Evolutionary conservation across 2,113 vertebrate genomes (phyloP), one percentile per base, ranked within the genome.

Genomic region (Eleginops maclovinus): DNA sequence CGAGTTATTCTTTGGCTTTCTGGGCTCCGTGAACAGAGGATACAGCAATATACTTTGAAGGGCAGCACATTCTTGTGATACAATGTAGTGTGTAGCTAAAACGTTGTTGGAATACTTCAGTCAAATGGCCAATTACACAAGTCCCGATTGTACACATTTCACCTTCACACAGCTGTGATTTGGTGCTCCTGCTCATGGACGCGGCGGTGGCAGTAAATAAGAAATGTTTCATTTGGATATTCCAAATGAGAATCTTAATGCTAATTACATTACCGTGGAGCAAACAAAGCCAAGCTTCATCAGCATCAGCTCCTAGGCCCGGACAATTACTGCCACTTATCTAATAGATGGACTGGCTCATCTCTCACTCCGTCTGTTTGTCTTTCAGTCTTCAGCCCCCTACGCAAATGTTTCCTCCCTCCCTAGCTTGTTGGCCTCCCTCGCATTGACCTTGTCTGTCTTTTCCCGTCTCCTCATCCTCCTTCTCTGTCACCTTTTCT

Each of bases 191-290:
- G 61, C 51, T 78, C 67, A 40, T 31, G 47, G 60, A 67, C 67
- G 26, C 13, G 1, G 36, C 53, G 64, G 60, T 13, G 1, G 36
- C 53, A 67, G 60, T 74, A 86, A 84, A 81, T 73, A 76, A 82
- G 68, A 82, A 64, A 75, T 24, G 76, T 28, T 71, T 77, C 11
- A 24, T 61, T 47, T 64, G 41, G 43, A 81, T 75, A n/a, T 59
- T 8, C 10, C 31, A 24, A 40, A 77, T 70, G 49, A 60, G 46
- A 40, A 31, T 61, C 47, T 53, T 60, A 44, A 74, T 36, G 56
- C 51, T 86, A 84, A 87, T 84, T 77, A 58, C 62, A 87, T 87
- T 76, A 88, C 21, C 14, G n/a, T 43, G 65, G 53, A 77, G 72
- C 62, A 73, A 86, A 83, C 66, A 74, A 75, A 75, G 81, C 66